Base-by-base conservation (phyloP, 2,888 invertebrate genomes). In the Serripes groenlandicus region DNA sequence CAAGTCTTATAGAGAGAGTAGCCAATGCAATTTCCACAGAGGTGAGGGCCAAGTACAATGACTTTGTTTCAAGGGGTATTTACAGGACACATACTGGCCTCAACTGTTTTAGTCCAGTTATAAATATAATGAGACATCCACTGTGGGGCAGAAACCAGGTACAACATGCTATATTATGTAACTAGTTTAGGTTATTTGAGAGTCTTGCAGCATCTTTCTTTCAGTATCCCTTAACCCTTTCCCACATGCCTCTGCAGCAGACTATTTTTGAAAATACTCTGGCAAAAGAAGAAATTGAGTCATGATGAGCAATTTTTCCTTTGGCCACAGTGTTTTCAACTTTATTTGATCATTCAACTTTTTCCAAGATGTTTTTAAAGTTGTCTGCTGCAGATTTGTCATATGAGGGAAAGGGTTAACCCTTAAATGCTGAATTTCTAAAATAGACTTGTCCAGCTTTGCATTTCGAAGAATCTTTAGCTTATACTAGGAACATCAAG, bases 81-180 rank as follows among this genome's bases (percentile, higher is more conserved):
- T 90, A 87, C 56, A 79, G 85, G 1, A 86, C 86, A 42, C 90
- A 92, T 75, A 91, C 84, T 26, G 94, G 94, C 18, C 88, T 93
- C 7, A 93, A 91, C 79, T 94, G 94, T 80, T 94, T 94, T 76
- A 91, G 92, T 79, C 94, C 94, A 1, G 93, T 94, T 35, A 91
- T 94, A 74, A 94, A 94, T 88, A 94, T 94, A 64, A 92, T 93
- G 91, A 87, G 94, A 42, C 93, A 94, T 84, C 94, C 94, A n/a
- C 83, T 93, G 26, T 94, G 94, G 94, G 94, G 94, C 15, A 77
- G 94, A 76, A 93, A 91, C 80, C 93, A 94, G 92, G 94, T 93
- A 66, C 62, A 60, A n/a, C n/a, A n/a, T n/a, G n/a, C n/a, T n/a
- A n/a, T n/a, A n/a, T n/a, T n/a, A n/a, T n/a, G n/a, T n/a, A 42